A percentile compares a stretch with the other conserved stretches of the same genome.
Conservation (phyloP, 37 sponge, comb jelly and placozoan species). For the Sycon ciliatum region DNA sequence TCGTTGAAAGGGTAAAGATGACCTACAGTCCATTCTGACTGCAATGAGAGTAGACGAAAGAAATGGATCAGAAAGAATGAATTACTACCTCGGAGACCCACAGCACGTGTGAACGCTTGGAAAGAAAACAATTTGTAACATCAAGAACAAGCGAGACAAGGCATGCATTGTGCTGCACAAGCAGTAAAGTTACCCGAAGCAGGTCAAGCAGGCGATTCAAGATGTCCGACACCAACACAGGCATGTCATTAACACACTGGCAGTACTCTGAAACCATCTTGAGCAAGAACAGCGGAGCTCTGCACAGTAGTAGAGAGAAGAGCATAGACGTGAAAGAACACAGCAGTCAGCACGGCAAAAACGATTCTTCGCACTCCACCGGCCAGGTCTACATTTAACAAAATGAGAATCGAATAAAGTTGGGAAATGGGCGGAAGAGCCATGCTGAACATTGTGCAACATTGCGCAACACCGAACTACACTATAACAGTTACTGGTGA, state of each 20-base stretch:
- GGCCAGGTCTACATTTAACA: too few relatives aligned
- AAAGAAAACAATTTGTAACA: too few relatives aligned
- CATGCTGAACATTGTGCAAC: too few relatives aligned
- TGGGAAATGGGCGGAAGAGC: too few relatives aligned
- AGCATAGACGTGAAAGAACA: background rate
- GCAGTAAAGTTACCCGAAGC: constrained; percentile 58
- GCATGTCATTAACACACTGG: constrained; percentile 72
- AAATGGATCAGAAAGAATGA: too few relatives aligned
- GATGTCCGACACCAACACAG: constrained; percentile 75
- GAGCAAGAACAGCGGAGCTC: constrained; percentile 63
- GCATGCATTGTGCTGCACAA: background rate
- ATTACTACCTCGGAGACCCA: too few relatives aligned
- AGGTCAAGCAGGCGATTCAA: constrained; percentile 68
- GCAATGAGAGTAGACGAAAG: background rate
- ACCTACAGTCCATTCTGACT: background rate
- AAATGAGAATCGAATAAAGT: too few relatives aligned
- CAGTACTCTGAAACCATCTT: constrained; percentile 86
- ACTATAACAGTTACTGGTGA: too few relatives aligned
- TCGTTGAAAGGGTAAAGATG: too few relatives aligned
- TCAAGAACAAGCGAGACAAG: background rate
- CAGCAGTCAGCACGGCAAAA: background rate
- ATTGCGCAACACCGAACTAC: too few relatives aligned
- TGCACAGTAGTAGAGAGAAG: background rate
- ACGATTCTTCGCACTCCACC: too few relatives aligned
- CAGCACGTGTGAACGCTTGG: too few relatives aligned